These are phyloP conservation scores for Allobates femoralis DNA, from an alignment of 2,797 vertebrate genomes.

Conservation along the genomic window DNA sequence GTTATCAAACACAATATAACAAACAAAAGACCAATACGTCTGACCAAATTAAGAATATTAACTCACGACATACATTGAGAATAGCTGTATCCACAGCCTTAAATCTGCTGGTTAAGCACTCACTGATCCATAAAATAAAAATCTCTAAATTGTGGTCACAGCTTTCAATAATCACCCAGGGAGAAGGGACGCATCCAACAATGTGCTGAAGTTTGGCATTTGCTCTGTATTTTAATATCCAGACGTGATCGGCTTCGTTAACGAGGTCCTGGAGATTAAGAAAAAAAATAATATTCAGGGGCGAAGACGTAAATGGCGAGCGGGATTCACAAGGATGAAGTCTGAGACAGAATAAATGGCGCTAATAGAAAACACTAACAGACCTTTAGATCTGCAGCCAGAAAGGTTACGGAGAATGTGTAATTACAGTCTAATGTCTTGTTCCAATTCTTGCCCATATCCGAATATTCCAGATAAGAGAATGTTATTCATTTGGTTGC, in stretches of 20 bases:
- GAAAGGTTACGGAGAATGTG: slow-evolving; percentile 38
- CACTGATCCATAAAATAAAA: not conserved
- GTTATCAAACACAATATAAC: no score
- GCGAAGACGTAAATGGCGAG: not conserved
- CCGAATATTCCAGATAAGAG: slow-evolving; percentile 24
- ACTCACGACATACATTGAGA: no score
- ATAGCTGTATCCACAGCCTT: not conserved
- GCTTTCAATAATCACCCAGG: slow-evolving; percentile 22
- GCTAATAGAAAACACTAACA: slow-evolving; percentile 25
- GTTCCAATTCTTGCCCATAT: slow-evolving; percentile 33
- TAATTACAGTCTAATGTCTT: slow-evolving; percentile 39
- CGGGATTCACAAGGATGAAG: not conserved
- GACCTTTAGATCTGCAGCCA: slow-evolving; percentile 33
- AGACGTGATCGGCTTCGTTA: not conserved
- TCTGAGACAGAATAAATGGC: not conserved
- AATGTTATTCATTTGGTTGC: slow-evolving; percentile 26
- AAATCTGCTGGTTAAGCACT: slow-evolving; percentile 11
- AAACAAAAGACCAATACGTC: no score
- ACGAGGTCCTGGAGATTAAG: not conserved
- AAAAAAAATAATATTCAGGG: not conserved
- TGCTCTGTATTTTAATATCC: slow-evolving; percentile 25
- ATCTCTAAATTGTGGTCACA: slow-evolving; percentile 6
- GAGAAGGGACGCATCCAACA: not conserved
- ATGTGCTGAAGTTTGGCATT: slow-evolving; percentile 28
- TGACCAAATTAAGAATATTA: no score